Base-by-base conservation (phyloP, 1,140 invertebrate species). In the Leptoteleia sp. region DNA sequence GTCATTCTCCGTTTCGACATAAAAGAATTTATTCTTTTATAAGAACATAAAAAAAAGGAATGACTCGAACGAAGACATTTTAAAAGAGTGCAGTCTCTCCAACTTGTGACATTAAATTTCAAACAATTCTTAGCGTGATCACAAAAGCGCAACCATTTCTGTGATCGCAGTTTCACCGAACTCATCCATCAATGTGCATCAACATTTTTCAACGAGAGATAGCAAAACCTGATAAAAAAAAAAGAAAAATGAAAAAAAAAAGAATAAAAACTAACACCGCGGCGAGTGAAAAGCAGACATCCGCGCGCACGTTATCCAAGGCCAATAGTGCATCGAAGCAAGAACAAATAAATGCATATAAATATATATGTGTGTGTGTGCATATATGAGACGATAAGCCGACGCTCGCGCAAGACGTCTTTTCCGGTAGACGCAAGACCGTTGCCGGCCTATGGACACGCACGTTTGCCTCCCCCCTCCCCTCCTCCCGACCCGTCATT, bases 141-240 rank as follows among this genome's bases (percentile, higher is more conserved):
- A n/a, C n/a, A n/a, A n/a, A n/a, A n/a, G n/a, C n/a, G n/a, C n/a
- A n/a, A n/a, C n/a, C n/a, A n/a, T n/a, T n/a, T n/a, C n/a, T n/a
- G n/a, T 86, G 84, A 71, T 89, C 89, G 79, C 90, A 19, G 27
- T 90, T 84, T 87, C 85, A 70, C 89, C 88, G 89, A 88, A 87
- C n/a, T 45, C 19, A 45, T 45, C 6, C 42, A 45, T 45, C 22
- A 45, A 11, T 12, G 19, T 45, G 12, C 16, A 11, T 15, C 22
- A 27, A 27, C 25, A 48, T 50, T 7, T 22, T 4, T 1, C 40
- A 82, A 87, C 90, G 79, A 83, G 86, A 62, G 83, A 54, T 15
- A 38, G 38, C 3, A 27, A 54, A 25, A 15, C n/a, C 33, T 1
- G n/a, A n/a, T n/a, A n/a, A n/a, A n/a, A n/a, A n/a, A n/a, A n/a